Base-by-base conservation (phyloP, 2,113 vertebrate species). In the Thalassarche chlororhynchos region DNA sequence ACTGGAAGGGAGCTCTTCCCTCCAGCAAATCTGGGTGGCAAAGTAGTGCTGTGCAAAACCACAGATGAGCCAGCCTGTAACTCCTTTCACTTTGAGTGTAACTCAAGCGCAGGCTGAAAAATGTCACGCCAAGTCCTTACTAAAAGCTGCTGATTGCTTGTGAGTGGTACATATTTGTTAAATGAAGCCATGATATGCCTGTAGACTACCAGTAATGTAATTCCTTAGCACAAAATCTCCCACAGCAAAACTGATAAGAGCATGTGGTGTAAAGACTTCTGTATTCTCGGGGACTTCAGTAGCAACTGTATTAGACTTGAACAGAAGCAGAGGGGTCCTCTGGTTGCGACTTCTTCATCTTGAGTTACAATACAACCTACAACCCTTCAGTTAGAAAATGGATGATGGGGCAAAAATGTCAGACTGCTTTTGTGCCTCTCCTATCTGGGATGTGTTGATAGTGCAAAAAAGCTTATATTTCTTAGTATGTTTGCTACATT, bases 381-480 rank as follows among this genome's bases (percentile, higher is more conserved):
- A 80, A 1, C 14, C 40, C 46, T 52, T 44, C n/a, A 31, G 49
- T 46, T 47, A 69, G 57, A n/a, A 60, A 80, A 60, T 25, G 36
- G 32, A 25, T 60, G 60, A 29, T 3, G 10, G 72, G 34, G 49
- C 40, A 46, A 74, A 66, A 74, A 69, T 32, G 25, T 38, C 18
- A 65, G 68, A 1, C 7, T 28, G 11, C 57, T 36, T 58, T 26
- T 23, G 14, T 78, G 28, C 21, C 10, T 54, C 14, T 71, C 7
- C 19, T 58, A 3, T 36, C 38, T 60, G 66, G 62, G 49, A 54
- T 83, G 29, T 26, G 14, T 64, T 90, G 47, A 32, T 44, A 83
- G 52, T 31, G 29, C 0, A 11, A 20, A 17, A 44, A 21, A 16
- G 0, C 5, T 51, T 42, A 0, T 49, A 18, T 84, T 87, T 84